phyloP scores from a whole-genome alignment of 2,113 vertebrate genomes.

The Ascaphus truei region DNA sequence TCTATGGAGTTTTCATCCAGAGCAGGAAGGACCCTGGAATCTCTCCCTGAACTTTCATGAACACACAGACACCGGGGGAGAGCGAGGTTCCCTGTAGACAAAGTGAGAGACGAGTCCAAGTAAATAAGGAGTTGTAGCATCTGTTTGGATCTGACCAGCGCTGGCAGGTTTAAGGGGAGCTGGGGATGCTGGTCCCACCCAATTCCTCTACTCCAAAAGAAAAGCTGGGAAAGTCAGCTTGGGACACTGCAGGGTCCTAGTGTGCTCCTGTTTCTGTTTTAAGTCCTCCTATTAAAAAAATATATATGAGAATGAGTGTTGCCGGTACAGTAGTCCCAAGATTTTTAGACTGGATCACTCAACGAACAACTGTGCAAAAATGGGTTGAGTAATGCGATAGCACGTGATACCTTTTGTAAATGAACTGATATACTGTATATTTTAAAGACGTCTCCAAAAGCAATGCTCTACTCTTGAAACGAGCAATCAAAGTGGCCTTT shows the following conservation, averaged over 20 bases:
- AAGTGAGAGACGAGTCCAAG: neutral
- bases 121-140: conserved; percentile 42
- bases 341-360: too few relatives aligned
- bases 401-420: too few relatives aligned
- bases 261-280: neutral
- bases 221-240: conserved; percentile 43
- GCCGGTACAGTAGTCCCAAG: too few relatives aligned
- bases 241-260: conserved; percentile 40
- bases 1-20: neutral
- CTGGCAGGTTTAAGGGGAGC: conserved; percentile 57
- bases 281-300: too few relatives aligned
- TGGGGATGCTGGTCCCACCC: conserved; percentile 46
- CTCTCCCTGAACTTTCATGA: conserved; percentile 1
- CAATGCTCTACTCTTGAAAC: too few relatives aligned
- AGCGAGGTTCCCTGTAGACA: neutral
- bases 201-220: conserved; percentile 41
- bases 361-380: too few relatives aligned
- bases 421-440: too few relatives aligned
- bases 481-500: too few relatives aligned
- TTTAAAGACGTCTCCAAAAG: too few relatives aligned
- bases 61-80: neutral
- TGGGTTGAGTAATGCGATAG: too few relatives aligned
- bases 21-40: neutral
- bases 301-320: too few relatives aligned
- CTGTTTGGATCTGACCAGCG: conserved; percentile 42